phyloP scores from a whole-genome alignment of 2,888 invertebrate genomes.

The Seira ritae region DNA sequence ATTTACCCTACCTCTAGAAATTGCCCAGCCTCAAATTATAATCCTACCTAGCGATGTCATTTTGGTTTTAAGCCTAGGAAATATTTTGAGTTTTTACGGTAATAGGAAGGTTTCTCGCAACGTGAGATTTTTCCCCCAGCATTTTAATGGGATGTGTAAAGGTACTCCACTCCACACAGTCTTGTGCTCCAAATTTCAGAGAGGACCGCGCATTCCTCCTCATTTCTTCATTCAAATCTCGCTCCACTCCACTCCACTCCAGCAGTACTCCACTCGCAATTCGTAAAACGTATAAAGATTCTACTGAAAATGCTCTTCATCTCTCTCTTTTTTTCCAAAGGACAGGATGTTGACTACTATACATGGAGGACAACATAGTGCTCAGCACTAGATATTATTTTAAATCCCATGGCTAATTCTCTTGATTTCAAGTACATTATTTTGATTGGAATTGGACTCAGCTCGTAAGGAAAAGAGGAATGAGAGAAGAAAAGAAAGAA shows the following conservation, averaged over 20 bases:
- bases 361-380: not conserved
- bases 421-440: constrained; percentile 61
- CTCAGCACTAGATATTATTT: constrained; percentile 45
- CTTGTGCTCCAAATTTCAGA: not conserved
- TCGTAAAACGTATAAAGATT: not conserved
- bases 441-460: constrained; percentile 60
- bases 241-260: not conserved
- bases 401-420: constrained; percentile 57
- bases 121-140: not conserved
- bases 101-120: not conserved
- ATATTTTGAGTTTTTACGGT: not conserved
- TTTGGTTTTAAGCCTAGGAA: not conserved
- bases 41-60: too few species aligned
- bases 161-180: not conserved
- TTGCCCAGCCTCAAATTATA: too few species aligned
- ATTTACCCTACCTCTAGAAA: too few species aligned
- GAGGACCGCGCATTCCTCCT: not conserved
- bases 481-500: not conserved
- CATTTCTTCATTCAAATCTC: constrained; percentile 43
- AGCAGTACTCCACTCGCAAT: not conserved
- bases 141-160: not conserved
- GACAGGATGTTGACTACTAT: not conserved
- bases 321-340: not conserved
- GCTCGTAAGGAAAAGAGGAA: constrained; percentile 5
- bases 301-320: not conserved